These are phyloP conservation scores for Sphinx pinastri DNA, from an alignment of 2,888 invertebrate genomes.

Conservation along the genomic window DNA sequence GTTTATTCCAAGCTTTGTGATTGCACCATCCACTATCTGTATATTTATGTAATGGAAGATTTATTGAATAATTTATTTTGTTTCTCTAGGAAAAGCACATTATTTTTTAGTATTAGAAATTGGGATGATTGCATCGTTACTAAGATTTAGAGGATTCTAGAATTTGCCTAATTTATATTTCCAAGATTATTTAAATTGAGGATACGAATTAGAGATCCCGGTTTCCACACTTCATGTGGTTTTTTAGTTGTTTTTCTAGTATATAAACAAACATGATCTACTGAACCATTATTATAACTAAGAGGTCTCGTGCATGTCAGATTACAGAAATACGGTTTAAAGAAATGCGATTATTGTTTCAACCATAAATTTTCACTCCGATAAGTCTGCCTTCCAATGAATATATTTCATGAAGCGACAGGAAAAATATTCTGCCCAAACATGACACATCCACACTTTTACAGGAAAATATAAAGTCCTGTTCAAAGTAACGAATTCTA, in stretches of 20 bases:
- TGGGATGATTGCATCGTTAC: conserved; percentile 6
- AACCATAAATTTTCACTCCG: too few relatives aligned
- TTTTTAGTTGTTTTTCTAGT: not conserved
- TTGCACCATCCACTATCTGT: conserved; percentile 5
- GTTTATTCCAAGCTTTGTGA: conserved; percentile 5
- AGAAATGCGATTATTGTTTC: too few relatives aligned
- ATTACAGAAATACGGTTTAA: too few relatives aligned
- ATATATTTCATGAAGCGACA: too few relatives aligned
- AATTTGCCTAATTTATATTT: not conserved
- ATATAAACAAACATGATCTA: not conserved
- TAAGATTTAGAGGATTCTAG: not conserved
- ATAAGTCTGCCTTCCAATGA: too few relatives aligned
- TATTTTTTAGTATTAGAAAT: not conserved
- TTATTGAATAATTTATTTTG: conserved; percentile 1
- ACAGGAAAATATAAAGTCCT: too few relatives aligned
- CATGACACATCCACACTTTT: too few relatives aligned
- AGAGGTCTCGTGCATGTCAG: too few relatives aligned
- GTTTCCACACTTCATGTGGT: not conserved
- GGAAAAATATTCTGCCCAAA: too few relatives aligned
- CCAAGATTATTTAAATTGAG: not conserved
- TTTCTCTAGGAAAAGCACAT: not conserved
- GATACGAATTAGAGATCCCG: not conserved
- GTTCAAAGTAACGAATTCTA: too few relatives aligned
- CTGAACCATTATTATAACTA: not conserved
- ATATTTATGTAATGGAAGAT: conserved; percentile 10